Evolutionary conservation across 2,113 vertebrate genomes (phyloP).

Genomic region (Pteropus alecto): DNA sequence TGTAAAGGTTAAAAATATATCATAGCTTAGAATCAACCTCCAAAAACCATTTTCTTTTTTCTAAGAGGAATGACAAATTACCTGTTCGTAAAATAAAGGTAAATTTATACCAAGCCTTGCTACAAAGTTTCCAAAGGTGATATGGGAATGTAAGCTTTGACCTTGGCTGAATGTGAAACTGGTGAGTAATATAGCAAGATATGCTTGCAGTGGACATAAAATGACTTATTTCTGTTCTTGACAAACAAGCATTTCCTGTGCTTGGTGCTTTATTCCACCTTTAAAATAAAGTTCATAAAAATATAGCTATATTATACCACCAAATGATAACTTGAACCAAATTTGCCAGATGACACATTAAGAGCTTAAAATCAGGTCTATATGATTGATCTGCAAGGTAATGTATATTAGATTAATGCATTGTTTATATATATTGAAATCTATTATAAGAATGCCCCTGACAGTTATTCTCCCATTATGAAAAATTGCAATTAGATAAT

Average conservation of each 20-base stretch:
- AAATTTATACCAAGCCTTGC: slow-evolving; percentile 39
- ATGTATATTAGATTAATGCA: not conserved
- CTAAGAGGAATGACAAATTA: slow-evolving; percentile 48
- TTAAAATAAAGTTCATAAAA: slow-evolving; percentile 52
- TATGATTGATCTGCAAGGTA: not conserved
- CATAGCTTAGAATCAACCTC: not conserved
- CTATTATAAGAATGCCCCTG: not conserved
- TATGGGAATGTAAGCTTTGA: slow-evolving; percentile 31
- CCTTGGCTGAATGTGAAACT: slow-evolving; percentile 47
- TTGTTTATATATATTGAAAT: not conserved
- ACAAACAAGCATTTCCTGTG: slow-evolving; percentile 40
- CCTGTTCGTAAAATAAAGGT: slow-evolving; percentile 45
- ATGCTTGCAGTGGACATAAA: slow-evolving; percentile 29
- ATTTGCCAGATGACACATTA: slow-evolving; percentile 13
- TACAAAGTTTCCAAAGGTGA: slow-evolving; percentile 46
- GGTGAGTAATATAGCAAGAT: slow-evolving; percentile 25
- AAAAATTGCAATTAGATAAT: slow-evolving; percentile 14
- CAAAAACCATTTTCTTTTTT: slow-evolving; percentile 44
- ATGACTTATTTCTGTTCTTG: slow-evolving; percentile 58
- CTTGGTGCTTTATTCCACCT: not conserved
- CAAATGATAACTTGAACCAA: not conserved
- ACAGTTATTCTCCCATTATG: not conserved
- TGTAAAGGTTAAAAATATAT: slow-evolving; percentile 35
- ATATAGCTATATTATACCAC: not conserved
- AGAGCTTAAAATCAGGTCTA: slow-evolving; percentile 13